Percentiles rank a stretch among this genome's conserved stretches.
Evolutionary conservation across 2,797 vertebrate species (phyloP).

Genomic region (Apogon hyalosoma): DNA sequence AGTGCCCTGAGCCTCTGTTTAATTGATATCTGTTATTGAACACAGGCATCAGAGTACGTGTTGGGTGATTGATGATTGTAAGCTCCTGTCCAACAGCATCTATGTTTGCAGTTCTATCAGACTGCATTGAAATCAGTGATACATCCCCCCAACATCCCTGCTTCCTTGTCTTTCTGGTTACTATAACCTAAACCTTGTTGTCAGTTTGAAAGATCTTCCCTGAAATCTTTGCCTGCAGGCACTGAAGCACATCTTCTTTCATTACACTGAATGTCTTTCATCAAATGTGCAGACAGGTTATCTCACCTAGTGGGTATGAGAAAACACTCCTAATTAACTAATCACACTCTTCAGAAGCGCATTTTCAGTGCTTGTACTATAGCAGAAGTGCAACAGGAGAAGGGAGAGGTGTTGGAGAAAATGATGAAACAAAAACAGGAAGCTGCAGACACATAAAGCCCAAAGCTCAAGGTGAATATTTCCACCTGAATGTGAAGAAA

Average conservation of each 20-base stretch:
- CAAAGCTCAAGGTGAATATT: constrained; percentile 13
- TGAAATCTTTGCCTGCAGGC: constrained; percentile 24
- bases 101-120: neutral
- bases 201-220: constrained; percentile 3
- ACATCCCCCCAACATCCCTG: neutral
- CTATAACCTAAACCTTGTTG: neutral
- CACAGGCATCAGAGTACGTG: constrained; percentile 15
- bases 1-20: constrained; percentile 35
- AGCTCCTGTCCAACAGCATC: constrained; percentile 11
- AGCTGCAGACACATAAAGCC: constrained; percentile 16
- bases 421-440: neutral
- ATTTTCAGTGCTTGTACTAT: neutral
- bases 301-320: constrained; percentile 1
- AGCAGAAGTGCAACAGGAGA: constrained; percentile 5
- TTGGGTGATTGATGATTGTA: constrained; percentile 18
- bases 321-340: constrained; percentile 41
- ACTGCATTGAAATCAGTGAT: neutral
- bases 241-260: constrained; percentile 8
- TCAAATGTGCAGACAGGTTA: constrained; percentile 13
- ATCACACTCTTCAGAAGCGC: constrained; percentile 11
- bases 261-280: constrained; percentile 31
- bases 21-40: constrained; percentile 31
- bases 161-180: neutral
- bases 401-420: neutral
- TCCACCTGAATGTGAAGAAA: neutral